These are phyloP conservation scores for Embiotoca jacksoni DNA, from an alignment of 2,113 vertebrate species.

Conservation along the genomic window DNA sequence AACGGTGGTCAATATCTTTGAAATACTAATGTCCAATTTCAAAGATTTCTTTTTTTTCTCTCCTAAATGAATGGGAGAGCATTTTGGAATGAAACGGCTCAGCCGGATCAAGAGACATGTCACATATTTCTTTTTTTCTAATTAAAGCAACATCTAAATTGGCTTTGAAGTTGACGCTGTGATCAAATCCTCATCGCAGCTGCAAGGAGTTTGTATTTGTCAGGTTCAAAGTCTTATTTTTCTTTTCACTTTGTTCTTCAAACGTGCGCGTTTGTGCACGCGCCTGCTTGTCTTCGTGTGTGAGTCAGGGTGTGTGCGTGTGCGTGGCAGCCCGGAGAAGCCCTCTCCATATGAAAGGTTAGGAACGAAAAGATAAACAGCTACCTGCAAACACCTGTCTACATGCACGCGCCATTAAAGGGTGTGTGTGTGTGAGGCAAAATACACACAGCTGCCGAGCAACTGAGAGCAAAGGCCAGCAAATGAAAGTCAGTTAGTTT, in stretches of 20 bases:
- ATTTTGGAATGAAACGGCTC: conserved; percentile 66
- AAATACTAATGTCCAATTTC: conserved; percentile 74
- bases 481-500: conserved; percentile 47
- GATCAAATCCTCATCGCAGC: conserved; percentile 67
- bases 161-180: conserved; percentile 75
- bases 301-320: conserved; percentile 33
- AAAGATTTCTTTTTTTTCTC: conserved; percentile 50
- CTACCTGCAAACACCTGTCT: conserved; percentile 87
- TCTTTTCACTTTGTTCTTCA: conserved; percentile 79
- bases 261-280: conserved; percentile 36
- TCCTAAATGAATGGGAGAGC: conserved; percentile 53
- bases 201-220: conserved; percentile 73
- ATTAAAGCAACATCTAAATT: conserved; percentile 77
- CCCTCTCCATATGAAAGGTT: conserved; percentile 80
- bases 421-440: conserved; percentile 27
- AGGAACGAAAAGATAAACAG: conserved; percentile 82
- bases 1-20: conserved; percentile 63
- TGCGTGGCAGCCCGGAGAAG: conserved; percentile 41
- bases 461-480: conserved; percentile 51
- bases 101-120: conserved; percentile 69
- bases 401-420: conserved; percentile 64
- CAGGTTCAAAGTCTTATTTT: conserved; percentile 77
- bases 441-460: conserved; percentile 65
- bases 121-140: conserved; percentile 60
- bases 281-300: conserved; percentile 6